A percentile compares a stretch with the other conserved stretches of the same genome.
phyloP scores from a whole-genome alignment of 2,797 vertebrate genomes.

The Octomys mimax region DNA sequence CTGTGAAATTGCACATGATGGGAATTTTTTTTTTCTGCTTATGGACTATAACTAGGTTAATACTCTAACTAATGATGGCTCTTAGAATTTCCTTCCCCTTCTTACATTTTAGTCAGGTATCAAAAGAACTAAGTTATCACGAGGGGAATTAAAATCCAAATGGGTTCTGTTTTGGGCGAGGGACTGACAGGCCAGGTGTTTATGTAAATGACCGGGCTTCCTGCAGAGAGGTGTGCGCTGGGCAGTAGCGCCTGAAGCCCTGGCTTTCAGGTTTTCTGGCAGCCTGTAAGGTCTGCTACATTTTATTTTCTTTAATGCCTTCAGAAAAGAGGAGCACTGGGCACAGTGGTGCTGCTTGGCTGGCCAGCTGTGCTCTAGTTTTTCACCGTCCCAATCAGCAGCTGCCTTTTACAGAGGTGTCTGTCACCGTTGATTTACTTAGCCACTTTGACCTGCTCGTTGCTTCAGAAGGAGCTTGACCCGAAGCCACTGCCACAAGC shows the following conservation, averaged over 20 bases:
- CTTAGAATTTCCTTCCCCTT: slow-evolving; percentile 20
- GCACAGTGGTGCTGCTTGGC: slow-evolving; percentile 74
- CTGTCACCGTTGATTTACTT: slow-evolving; percentile 84
- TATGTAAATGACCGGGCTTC: slow-evolving; percentile 75
- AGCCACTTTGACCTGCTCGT: slow-evolving; percentile 81
- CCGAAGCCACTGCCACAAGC: slow-evolving; percentile 76
- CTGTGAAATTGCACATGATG: slow-evolving; percentile 90
- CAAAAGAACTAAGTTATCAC: slow-evolving; percentile 62
- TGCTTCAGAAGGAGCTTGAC: slow-evolving; percentile 80
- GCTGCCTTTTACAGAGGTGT: slow-evolving; percentile 81
- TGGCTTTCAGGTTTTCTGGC: slow-evolving; percentile 18
- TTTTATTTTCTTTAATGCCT: slow-evolving; percentile 81
- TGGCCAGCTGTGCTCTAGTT: slow-evolving; percentile 82
- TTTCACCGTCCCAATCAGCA: slow-evolving; percentile 65
- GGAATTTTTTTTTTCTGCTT: slow-evolving; percentile 85
- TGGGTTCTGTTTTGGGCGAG: not conserved
- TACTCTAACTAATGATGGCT: slow-evolving; percentile 64
- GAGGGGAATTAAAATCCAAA: slow-evolving; percentile 60
- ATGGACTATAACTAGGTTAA: slow-evolving; percentile 79
- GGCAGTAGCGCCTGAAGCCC: slow-evolving; percentile 23
- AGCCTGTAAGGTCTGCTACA: slow-evolving; percentile 41
- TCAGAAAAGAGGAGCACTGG: slow-evolving; percentile 71
- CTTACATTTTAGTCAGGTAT: slow-evolving; percentile 45
- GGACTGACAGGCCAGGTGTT: slow-evolving; percentile 43
- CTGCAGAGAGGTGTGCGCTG: not conserved